Evolutionary conservation across 1,140 invertebrate genomes (phyloP), one percentile per base, ranked within the genome.

Genomic region (Scaptomyza graminum): DNA sequence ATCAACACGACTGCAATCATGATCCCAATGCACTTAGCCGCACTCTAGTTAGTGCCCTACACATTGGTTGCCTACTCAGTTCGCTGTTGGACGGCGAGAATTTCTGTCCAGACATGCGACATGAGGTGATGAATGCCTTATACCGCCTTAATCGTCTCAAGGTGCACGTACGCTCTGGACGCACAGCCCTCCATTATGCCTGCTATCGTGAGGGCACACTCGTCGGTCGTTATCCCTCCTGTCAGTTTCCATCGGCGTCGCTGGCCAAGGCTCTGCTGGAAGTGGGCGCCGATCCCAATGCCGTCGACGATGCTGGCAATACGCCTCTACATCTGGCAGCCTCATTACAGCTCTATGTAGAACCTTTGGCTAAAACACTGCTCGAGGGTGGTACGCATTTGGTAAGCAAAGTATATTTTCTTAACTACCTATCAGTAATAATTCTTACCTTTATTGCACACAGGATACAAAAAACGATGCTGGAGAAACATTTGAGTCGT

Each of bases 21-120:
- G 96, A 97, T 84, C 91, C 95, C 43, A 95, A 94, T 28, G 95
- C 96, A 65, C 93, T 98, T 44, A 96, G 97, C 80, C 94, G 96
- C 73, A 95, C 97, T 25, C 92, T 98, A 63, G 94, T 97, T n/a
- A 97, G 97, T 75, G 95, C 96, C 5, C 93, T 98, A 64, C 96
- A 98, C 82, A 92, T 97, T 54, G 95, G 95, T 16, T 96, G 95
- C 77, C 91, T 97, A 15, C 93, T 96, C 74, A 95, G 96, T 22
- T 94, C 93, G n/a, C 85, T 95, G 46, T 80, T 94, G 13, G 93
- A 92, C 54, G 93, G 93, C 79, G 81, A 94, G 60, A 68, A 91
- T 18, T 92, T 93, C 66, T 92, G 91, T 47, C 92, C 93, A 9
- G 91, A 93, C 0, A 93, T 94, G 41, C 93, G 93, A 18, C 91